Percentiles rank a stretch among this genome's conserved stretches.
These are phyloP conservation scores for Triops cancriformis DNA, from an alignment of 1,140 invertebrate genomes.

Conservation along the genomic window DNA sequence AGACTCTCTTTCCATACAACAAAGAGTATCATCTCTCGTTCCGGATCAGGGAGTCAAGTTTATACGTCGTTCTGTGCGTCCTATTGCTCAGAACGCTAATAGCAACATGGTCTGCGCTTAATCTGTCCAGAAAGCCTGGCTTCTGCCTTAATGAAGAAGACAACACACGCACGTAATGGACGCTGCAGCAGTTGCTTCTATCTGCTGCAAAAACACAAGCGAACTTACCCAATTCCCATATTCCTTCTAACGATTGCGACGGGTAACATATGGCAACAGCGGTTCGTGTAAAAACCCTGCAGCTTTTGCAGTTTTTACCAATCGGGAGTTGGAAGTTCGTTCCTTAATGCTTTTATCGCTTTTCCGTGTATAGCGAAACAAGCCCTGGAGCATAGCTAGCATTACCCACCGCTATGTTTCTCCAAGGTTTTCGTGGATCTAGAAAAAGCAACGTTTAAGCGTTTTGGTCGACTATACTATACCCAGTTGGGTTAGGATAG, in stretches of 20 bases:
- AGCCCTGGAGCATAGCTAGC: too few relatives aligned
- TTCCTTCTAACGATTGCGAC: not conserved
- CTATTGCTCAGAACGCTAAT: not conserved
- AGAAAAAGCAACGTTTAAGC: not conserved
- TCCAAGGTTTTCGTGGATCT: not conserved
- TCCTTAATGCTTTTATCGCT: too few relatives aligned
- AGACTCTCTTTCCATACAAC: too few relatives aligned
- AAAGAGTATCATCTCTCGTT: not conserved
- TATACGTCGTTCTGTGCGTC: not conserved
- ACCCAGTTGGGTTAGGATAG: not conserved
- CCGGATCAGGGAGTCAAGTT: not conserved
- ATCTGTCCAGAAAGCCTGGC: not conserved
- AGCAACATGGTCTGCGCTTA: not conserved
- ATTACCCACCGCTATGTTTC: not conserved
- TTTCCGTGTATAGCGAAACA: too few relatives aligned
- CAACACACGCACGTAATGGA: not conserved
- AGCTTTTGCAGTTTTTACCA: too few relatives aligned
- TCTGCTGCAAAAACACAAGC: not conserved
- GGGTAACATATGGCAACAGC: not conserved
- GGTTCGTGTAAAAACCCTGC: not conserved
- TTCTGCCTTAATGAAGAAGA: not conserved
- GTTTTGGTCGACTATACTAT: not conserved
- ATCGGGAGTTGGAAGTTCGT: too few relatives aligned
- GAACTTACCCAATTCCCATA: not conserved
- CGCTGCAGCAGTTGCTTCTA: conserved; percentile 2